Evolutionary conservation across 2,888 invertebrate genomes (phyloP).

Genomic region (Nebria brevicollis): DNA sequence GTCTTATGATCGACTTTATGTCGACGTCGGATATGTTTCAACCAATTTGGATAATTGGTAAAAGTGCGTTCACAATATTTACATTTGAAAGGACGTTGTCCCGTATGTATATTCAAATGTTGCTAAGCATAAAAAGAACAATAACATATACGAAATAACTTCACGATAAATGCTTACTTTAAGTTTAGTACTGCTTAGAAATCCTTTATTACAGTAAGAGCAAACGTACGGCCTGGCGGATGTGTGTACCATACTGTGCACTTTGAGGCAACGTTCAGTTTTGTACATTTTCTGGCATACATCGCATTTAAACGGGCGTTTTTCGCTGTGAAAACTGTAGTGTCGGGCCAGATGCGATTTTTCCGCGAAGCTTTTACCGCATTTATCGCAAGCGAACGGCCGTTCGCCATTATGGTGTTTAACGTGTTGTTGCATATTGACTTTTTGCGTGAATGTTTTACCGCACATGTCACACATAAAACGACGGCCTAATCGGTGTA

Average conservation of each 20-base stretch:
- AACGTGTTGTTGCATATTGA: slow-evolving; percentile 64
- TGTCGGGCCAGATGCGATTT: slow-evolving; percentile 62
- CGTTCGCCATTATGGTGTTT: slow-evolving; percentile 64
- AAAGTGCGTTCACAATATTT: slow-evolving; percentile 68
- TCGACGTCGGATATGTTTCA: slow-evolving; percentile 68
- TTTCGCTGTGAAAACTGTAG: slow-evolving; percentile 61
- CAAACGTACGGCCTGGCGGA: slow-evolving; percentile 67
- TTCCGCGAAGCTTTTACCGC: slow-evolving; percentile 64
- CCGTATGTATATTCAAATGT: slow-evolving; percentile 70
- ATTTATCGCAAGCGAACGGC: slow-evolving; percentile 65
- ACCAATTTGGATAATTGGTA: slow-evolving; percentile 68
- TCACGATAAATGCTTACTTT: slow-evolving; percentile 55
- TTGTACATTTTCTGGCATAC: slow-evolving; percentile 68
- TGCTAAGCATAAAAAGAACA: slow-evolving; percentile 58
- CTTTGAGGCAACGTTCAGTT: slow-evolving; percentile 68
- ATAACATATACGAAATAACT: neutral
- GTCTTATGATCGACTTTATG: slow-evolving; percentile 64
- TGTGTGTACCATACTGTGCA: slow-evolving; percentile 67
- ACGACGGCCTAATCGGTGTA: slow-evolving; percentile 60
- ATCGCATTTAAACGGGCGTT: slow-evolving; percentile 62
- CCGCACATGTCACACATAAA: slow-evolving; percentile 70
- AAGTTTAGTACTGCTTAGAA: slow-evolving; percentile 68
- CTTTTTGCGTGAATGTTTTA: slow-evolving; percentile 67
- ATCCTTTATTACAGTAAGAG: slow-evolving; percentile 67
- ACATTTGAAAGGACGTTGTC: slow-evolving; percentile 67